Evolutionary conservation across 37 sponge, comb jelly and placozoan genomes (phyloP).

Genomic region (Geodia barretti): DNA sequence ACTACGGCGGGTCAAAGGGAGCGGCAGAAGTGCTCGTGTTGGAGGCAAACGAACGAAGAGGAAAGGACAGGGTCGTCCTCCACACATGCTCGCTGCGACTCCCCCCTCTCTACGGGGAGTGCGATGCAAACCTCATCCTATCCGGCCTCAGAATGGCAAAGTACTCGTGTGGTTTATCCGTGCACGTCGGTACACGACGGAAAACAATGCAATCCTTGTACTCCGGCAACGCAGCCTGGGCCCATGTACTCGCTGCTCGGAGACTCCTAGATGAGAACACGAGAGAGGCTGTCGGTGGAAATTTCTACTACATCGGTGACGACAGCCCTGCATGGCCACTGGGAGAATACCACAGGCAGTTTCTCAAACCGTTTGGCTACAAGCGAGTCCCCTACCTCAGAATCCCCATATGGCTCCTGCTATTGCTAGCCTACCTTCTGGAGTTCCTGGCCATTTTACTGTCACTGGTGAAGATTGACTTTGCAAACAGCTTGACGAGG

Average conservation of each 20-base stretch:
- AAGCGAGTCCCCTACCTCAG: constrained; percentile 13
- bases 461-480: constrained; percentile 18
- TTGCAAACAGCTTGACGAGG: constrained; percentile 6
- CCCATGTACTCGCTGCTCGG: constrained; percentile 55
- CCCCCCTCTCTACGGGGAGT: constrained; percentile 63
- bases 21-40: constrained; percentile 58
- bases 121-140: constrained; percentile 23
- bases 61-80: constrained; percentile 13
- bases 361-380: constrained; percentile 57
- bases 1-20: constrained; percentile 59
- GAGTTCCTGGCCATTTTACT: constrained; percentile 35
- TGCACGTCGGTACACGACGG: not conserved
- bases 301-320: constrained; percentile 61
- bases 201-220: constrained; percentile 57
- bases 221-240: constrained; percentile 63
- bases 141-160: constrained; percentile 3
- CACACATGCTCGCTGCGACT: constrained; percentile 59
- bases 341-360: constrained; percentile 26
- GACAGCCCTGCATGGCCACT: constrained; percentile 32
- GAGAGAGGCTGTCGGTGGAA: constrained; percentile 15
- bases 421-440: constrained; percentile 34
- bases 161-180: constrained; percentile 40
- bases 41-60: constrained; percentile 30
- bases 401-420: constrained; percentile 1
- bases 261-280: constrained; percentile 27